Base-by-base conservation (phyloP, 1,140 invertebrate species). In the Tetramorium alpestre region DNA sequence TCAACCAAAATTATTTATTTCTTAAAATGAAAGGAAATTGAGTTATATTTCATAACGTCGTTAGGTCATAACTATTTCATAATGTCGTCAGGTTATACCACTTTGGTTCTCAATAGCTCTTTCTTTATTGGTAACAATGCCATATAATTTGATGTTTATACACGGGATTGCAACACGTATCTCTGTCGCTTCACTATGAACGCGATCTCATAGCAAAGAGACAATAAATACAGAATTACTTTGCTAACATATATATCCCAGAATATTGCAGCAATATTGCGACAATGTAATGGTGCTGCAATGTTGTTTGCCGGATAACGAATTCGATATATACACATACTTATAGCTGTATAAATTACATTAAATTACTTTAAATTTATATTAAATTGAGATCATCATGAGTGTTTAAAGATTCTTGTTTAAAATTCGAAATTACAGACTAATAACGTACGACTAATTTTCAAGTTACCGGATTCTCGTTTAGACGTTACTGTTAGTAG, bases 121-220 rank as follows among this genome's bases (percentile, higher is more conserved):
- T 33, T 73, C 7, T 72, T 82, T 28, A 25, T 51, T 28, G 16
- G 13, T 80, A 54, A 67, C 33, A 47, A 56, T 41, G 10, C 16
- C 2, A 25, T 28, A 72, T 28, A 72, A 64, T 77, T 64, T 22
- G 6, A 82, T n/a, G 13, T 38, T 25, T 60, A 60, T 84, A 60
- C 62, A 60, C 13, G 41, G 33, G n/a, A 73, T 47, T 56, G 25
- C 4, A 56, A 41, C 22, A 38, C 38, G 28, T 41, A 67, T 64
- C 13, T n/a, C 16, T 67, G 16, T 22, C 7, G 10, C 16, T 70
- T 73, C 7, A 1, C 25, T n/a, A 38, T n/a, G 18, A 33, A 13
- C 44, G 4, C 3, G 16, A 58, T 33, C 33, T 54, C 16, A 0
- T 18, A 58, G 1, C 2, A 6, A 58, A 64, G 11, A 4, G 16